Base-by-base conservation (phyloP, 1,140 invertebrate species). In the Danaus plexippus region DNA sequence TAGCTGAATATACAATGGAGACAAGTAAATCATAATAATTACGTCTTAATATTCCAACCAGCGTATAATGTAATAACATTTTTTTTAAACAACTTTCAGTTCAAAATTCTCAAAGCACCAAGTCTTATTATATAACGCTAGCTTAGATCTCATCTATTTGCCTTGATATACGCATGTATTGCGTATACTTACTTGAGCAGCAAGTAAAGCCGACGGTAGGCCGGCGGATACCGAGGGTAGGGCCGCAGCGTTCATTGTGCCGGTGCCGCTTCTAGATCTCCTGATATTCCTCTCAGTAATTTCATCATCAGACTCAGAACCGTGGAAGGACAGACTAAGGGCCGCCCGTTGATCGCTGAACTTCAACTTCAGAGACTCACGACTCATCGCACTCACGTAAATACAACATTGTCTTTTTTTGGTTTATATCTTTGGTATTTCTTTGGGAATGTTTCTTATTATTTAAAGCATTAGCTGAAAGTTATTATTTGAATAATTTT, bases 261-360 rank as follows among this genome's bases (percentile, higher is more conserved):
- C 73, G 12, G 57, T 49, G 7, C 59, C 65, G 52, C 68, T 69
- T 44, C 66, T 64, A 43, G 73, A 63, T 43, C 67, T 68, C 40
- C 75, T 64, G 41, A 56, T 63, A 9, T 71, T 63, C 43, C 77
- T 64, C 46, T 83, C 77, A 58, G 54, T 44, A n/a, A 65, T 73
- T 43, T 85, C 84, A 62, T 88, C 86, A 54, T 87, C 86, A 9
- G 81, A 87, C 59, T 87, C 82, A 47, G 84, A 87, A 10, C 79
- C 72, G 51, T 85, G 79, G 45, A 75, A 71, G 9, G 78, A 80
- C 9, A 72, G 57, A 10, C 64, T 73, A 6, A 67, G 66, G 0
- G 85, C 75, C n/a, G 63, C 66, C 0, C 84, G 81, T 0, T 83
- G 85, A 61, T 87, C 86, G 59, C 78, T 87, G n/a, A 88, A 73